Evolutionary conservation across 2,797 vertebrate genomes (phyloP).

Genomic region (Argyrosomus regius): DNA sequence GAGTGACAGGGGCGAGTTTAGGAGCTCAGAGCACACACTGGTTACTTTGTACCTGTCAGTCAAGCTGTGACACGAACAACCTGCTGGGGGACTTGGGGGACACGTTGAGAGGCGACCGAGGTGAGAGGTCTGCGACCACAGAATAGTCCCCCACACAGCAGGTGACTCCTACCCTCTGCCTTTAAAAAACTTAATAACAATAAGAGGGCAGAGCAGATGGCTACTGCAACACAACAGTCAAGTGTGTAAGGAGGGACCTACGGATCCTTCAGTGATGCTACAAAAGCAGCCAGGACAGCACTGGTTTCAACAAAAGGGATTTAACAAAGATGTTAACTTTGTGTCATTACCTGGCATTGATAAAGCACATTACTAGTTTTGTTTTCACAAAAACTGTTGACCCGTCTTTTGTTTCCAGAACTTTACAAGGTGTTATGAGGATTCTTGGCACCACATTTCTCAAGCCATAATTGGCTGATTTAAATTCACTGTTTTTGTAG

Average conservation of each 20-base stretch:
- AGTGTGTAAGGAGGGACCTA: background rate
- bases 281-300: background rate
- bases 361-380: background rate
- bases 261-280: background rate
- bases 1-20: conserved; percentile 79
- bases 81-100: conserved; percentile 37
- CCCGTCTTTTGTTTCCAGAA: background rate
- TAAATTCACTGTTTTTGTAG: background rate
- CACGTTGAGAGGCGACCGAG: conserved; percentile 45
- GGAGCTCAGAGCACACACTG: conserved; percentile 60
- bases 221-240: conserved; percentile 13
- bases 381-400: conserved; percentile 2
- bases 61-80: conserved; percentile 71
- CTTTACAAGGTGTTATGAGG: background rate
- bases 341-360: background rate
- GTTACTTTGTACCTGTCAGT: conserved; percentile 85
- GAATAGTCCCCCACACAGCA: conserved; percentile 42
- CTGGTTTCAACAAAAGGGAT: background rate
- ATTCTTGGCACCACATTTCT: background rate
- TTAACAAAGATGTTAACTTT: background rate
- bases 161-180: conserved; percentile 33
- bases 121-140: conserved; percentile 67
- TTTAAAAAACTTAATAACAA: conserved; percentile 47
- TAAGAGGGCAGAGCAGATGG: conserved; percentile 53
- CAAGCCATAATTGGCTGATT: conserved; percentile 20